Evolutionary conservation across 53 echinoderm and acorn worm genomes (phyloP).

Genomic region (Patiria pectinifera): DNA sequence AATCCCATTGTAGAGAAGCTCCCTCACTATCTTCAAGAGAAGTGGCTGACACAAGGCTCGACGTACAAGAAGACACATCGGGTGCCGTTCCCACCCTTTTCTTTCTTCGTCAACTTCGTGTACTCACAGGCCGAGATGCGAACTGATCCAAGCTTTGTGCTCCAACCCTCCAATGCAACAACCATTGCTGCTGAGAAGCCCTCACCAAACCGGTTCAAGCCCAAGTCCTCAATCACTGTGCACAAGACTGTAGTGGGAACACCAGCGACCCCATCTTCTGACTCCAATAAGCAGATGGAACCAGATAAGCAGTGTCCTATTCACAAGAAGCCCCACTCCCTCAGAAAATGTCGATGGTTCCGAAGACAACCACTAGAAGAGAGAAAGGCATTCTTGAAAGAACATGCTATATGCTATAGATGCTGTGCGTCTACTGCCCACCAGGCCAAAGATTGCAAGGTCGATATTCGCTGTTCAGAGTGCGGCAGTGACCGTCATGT

Average conservation of each 20-base stretch:
- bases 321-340: constrained; percentile 59
- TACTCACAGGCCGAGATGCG: constrained; percentile 40
- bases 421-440: constrained; percentile 56
- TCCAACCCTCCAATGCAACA: background rate
- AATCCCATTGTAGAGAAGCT: constrained; percentile 61
- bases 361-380: constrained; percentile 42
- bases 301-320: constrained; percentile 59
- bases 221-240: constrained; percentile 9
- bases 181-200: background rate
- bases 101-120: constrained; percentile 53
- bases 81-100: constrained; percentile 61
- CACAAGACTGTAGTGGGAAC: constrained; percentile 35
- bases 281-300: background rate
- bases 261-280: background rate
- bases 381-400: constrained; percentile 52
- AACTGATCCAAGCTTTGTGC: constrained; percentile 54
- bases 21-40: constrained; percentile 62
- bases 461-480: constrained; percentile 7
- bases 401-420: constrained; percentile 50
- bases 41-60: constrained; percentile 59
- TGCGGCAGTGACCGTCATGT: constrained; percentile 55
- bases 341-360: constrained; percentile 58
- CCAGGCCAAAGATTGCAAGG: constrained; percentile 46
- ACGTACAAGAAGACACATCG: constrained; percentile 44
- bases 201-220: constrained; percentile 14